Percentiles rank a stretch among this genome's conserved stretches.
phyloP scores from a whole-genome alignment of 1,140 invertebrate genomes.

The Calephelis virginiensis region DNA sequence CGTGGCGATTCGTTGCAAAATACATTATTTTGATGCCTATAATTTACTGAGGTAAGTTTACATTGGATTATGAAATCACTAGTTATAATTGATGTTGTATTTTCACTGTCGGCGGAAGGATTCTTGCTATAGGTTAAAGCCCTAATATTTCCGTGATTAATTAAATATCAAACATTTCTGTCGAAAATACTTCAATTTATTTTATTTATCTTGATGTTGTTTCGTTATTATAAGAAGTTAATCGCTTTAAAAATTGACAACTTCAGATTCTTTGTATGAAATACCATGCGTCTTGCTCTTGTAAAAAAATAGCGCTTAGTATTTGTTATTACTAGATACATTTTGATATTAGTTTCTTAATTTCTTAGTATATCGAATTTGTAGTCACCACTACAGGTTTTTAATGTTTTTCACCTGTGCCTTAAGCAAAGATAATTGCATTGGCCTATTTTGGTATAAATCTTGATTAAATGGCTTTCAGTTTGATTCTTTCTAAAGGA shows the following conservation, averaged over 20 bases:
- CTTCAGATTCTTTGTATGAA: constrained; percentile 23
- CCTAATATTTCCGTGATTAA: constrained; percentile 45
- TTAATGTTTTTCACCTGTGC: too few relatives aligned
- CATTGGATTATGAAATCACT: constrained; percentile 3
- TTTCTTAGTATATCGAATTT: too few relatives aligned
- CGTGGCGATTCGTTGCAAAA: constrained; percentile 56
- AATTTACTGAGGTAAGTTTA: constrained; percentile 69
- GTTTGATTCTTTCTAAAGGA: too few relatives aligned
- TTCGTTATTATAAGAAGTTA: background rate
- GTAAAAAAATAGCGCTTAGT: background rate
- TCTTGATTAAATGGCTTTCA: too few relatives aligned
- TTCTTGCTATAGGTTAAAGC: constrained; percentile 66
- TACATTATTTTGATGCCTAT: constrained; percentile 73
- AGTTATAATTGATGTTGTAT: constrained; percentile 33
- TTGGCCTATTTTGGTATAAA: too few relatives aligned
- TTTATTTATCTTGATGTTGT: background rate
- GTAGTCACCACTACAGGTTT: too few relatives aligned
- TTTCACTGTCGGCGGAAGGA: constrained; percentile 64
- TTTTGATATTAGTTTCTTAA: too few relatives aligned
- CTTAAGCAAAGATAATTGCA: too few relatives aligned
- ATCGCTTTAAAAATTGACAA: background rate
- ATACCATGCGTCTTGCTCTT: constrained; percentile 63
- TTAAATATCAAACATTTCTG: constrained; percentile 3
- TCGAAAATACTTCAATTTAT: background rate
- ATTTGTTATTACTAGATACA: background rate